Base-by-base conservation (phyloP, 2,888 invertebrate species). In the Drosophila conformis region DNA sequence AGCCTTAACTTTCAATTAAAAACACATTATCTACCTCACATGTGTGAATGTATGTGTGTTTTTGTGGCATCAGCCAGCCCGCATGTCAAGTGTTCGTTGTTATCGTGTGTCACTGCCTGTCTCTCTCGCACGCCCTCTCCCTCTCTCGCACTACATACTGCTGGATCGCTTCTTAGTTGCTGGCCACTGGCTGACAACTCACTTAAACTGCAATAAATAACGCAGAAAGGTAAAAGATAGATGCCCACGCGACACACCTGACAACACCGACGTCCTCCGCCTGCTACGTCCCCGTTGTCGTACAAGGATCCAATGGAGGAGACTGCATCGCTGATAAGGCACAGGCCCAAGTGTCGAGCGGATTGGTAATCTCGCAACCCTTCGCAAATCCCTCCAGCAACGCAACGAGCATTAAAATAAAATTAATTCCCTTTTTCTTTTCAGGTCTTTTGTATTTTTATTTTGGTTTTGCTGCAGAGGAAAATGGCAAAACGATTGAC, bases 401-500 rank as follows among this genome's bases (percentile, higher is more conserved):
- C 79, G 78, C 82, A 83, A 81, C 78, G 80, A 69, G 78, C 87
- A 89, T 91, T 89, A 89, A 89, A 90, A 89, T 82, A 82, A 90
- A 90, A 87, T 89, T 91, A 89, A 87, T 89, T 78, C 69, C 46
- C 48, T 18, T 73, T 74, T 80, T 61, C 46, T 61, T 57, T 56
- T 67, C 42, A 51, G 56, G 40, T 46, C 53, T 64, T 63, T 36
- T 60, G 35, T 46, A 40, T 46, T 27, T 58, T 31, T n/a, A 63
- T 48, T 33, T 46, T 35, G 38, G 29, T 38, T 33, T 58, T 57
- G 66, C 59, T 40, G 52, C 29, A 33, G 29, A 49, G 56, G 62
- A 68, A 90, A 91, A 90, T 87, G 79, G 78, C 82, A 80, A 91
- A 91, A 90, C 87, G 89, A 90, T 91, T 85, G 91, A 91, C 90